Base-by-base conservation (phyloP, 2,797 vertebrate genomes). In the Gobionotothen gibberifrons region DNA sequence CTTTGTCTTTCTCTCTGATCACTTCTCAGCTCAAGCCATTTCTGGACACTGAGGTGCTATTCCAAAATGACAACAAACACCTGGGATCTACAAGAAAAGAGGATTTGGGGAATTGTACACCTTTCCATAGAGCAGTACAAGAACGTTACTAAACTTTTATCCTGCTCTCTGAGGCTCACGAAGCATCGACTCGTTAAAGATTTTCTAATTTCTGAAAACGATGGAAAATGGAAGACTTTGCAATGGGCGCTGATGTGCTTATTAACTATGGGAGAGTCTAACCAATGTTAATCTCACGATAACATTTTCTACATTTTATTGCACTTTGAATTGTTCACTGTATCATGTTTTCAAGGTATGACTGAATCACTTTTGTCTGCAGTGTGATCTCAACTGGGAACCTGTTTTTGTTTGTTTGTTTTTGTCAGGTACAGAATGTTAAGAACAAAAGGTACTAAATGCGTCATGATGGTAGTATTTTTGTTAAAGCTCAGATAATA, bases 11-110 rank as follows among this genome's bases (percentile, higher is more conserved):
- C 51, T 86, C 26, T 82, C 46, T 67, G 46, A 21, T 88, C 61
- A 9, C 64, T 73, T 85, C 55, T 46, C 89, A 99, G 98, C 97
- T 93, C 97, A 97, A 96, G 97, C 96, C 40, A 93, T 95, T 74
- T 95, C 93, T 70, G 96, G 97, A 83, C 95, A 96, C 44, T 98
- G 89, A 94, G 94, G 90, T 94, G 92, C 92, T 93, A 81, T 74
- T 86, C 76, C 74, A 76, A 71, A 54, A 61, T 51, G 56, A 83
- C 72, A 70, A 74, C 83, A 72, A 58, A 62, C 76, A 43, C 49
- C 55, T 70, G 77, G 80, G 76, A 71, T 74, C 74, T 78, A 52
- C 76, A 66, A 63, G 66, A 82, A 79, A 62, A 84, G 78, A 53
- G n/a, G 76, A 85, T 76, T 74, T 72, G 53, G 49, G 62, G 77